These are phyloP conservation scores for Eublepharis macularius DNA, from an alignment of 2,113 vertebrate genomes.

Conservation along the genomic window DNA sequence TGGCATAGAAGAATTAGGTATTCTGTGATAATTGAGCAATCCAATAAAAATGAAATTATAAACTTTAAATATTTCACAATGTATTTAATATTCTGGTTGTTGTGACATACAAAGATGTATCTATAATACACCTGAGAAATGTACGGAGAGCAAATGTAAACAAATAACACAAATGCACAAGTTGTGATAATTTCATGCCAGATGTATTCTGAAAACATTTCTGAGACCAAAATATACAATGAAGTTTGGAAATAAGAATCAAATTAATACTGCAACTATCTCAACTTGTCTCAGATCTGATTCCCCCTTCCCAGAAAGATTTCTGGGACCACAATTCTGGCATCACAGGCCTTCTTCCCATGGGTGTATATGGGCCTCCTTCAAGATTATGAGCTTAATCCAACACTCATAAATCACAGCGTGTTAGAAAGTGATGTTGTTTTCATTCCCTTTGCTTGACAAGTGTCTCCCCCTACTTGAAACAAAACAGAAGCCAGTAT, in stretches of 20 bases:
- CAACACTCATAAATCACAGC: background rate
- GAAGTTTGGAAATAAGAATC: background rate
- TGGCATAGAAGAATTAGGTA: background rate
- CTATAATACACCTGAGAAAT: no score
- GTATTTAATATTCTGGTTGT: background rate
- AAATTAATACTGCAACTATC: background rate
- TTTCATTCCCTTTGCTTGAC: no score
- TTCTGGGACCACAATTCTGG: background rate
- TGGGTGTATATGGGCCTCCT: background rate
- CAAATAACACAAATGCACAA: background rate
- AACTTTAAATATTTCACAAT: background rate
- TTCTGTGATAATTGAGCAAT: background rate
- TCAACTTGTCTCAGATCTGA: background rate
- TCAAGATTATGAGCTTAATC: background rate
- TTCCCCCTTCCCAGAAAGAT: background rate
- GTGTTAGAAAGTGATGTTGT: no score
- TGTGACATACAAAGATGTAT: background rate
- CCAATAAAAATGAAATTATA: background rate
- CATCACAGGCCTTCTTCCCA: background rate
- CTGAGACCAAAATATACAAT: background rate
- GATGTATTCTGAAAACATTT: background rate
- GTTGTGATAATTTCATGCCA: background rate
- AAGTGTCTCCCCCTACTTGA: no score
- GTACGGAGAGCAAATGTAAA: background rate
- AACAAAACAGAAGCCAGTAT: no score